Evolutionary conservation across 2,888 invertebrate species (phyloP).

Genomic region (Drosophila kokeensis): DNA sequence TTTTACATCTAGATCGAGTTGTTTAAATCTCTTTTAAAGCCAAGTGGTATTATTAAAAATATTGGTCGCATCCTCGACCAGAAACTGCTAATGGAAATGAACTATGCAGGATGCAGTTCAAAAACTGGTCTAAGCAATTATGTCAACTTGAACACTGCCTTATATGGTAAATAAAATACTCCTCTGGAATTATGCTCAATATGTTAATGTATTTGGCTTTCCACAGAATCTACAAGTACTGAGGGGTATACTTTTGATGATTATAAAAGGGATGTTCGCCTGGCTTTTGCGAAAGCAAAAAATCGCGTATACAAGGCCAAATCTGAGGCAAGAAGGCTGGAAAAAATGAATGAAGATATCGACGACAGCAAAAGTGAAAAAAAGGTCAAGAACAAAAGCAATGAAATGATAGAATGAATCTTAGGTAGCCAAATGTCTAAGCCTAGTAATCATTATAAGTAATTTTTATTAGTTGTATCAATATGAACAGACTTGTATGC

Average conservation of each 20-base stretch:
- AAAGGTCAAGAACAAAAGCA: not conserved
- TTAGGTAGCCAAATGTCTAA: not conserved
- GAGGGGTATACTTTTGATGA: conserved; percentile 50
- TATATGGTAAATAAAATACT: conserved; percentile 34
- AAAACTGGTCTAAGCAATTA: conserved; percentile 45
- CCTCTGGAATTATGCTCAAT: not conserved
- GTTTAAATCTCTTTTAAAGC: conserved; percentile 39
- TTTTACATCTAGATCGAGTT: conserved; percentile 29
- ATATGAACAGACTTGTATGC: not conserved
- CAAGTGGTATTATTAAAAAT: conserved; percentile 44
- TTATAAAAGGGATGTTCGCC: conserved; percentile 41
- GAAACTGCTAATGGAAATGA: conserved; percentile 48
- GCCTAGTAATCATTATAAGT: not conserved
- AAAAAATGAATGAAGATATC: conserved; percentile 16
- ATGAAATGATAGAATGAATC: conserved; percentile 14
- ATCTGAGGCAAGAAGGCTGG: conserved; percentile 23
- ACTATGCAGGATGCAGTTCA: conserved; percentile 36
- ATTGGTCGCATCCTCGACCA: conserved; percentile 46
- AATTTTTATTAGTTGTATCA: not conserved
- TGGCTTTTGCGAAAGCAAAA: conserved; percentile 45
- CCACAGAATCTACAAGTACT: conserved; percentile 39
- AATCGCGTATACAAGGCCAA: conserved; percentile 49
- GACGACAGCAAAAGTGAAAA: conserved; percentile 2
- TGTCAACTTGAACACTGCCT: conserved; percentile 43
- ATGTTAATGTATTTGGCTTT: not conserved